A percentile compares a stretch with the other conserved stretches of the same genome.
These are phyloP conservation scores for Hemistola chrysoprasaria DNA, from an alignment of 2,888 invertebrate species.

Conservation along the genomic window DNA sequence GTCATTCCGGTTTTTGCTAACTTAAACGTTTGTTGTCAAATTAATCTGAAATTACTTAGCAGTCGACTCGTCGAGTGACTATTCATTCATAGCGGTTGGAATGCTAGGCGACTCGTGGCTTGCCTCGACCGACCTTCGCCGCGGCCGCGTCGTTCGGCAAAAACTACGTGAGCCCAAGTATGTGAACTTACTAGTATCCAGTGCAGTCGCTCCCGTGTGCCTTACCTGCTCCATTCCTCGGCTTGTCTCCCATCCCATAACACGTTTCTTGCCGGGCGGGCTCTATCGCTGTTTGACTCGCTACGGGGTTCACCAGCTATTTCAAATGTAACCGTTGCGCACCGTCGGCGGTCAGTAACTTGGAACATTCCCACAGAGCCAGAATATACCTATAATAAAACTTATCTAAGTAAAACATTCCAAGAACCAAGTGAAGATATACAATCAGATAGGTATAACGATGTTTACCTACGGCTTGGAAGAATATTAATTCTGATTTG, in stretches of 20 bases:
- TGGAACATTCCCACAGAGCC: background rate
- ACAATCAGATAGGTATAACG: constrained; percentile 33
- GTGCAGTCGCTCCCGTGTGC: constrained; percentile 29
- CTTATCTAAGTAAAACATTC: constrained; percentile 28
- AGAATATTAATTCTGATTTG: constrained; percentile 40
- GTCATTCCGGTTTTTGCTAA: constrained; percentile 75
- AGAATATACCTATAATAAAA: constrained; percentile 5
- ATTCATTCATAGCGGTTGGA: constrained; percentile 80
- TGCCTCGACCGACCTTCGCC: constrained; percentile 71
- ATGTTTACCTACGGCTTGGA: constrained; percentile 8
- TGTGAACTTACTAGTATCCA: constrained; percentile 54
- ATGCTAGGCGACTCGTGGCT: constrained; percentile 77
- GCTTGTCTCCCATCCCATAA: constrained; percentile 2
- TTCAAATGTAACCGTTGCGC: constrained; percentile 12
- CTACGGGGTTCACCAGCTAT: constrained; percentile 3
- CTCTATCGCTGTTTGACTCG: constrained; percentile 7
- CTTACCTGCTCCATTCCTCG: constrained; percentile 41
- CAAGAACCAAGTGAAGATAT: constrained; percentile 33
- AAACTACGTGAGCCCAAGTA: constrained; percentile 60
- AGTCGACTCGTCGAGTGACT: constrained; percentile 72
- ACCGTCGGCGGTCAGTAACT: too few species aligned
- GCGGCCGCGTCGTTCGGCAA: constrained; percentile 45
- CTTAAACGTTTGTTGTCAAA: constrained; percentile 80
- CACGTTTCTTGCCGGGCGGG: background rate
- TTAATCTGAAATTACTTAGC: constrained; percentile 76